Evolutionary conservation across 2,113 vertebrate species (phyloP).

Genomic region (Bos indicus): DNA sequence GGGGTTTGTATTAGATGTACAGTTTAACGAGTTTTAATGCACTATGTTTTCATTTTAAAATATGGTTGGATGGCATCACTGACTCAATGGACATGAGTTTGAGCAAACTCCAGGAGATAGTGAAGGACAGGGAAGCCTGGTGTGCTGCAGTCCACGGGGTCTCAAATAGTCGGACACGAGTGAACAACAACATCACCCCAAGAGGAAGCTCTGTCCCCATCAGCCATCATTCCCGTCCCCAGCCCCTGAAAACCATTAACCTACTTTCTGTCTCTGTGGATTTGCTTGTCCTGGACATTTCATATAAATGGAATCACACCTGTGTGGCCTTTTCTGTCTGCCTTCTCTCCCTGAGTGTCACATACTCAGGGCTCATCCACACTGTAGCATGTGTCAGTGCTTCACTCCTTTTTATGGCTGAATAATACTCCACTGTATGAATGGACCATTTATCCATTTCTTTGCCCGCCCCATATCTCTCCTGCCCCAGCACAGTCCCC

Average conservation of each 20-base stretch:
- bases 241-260: neutral
- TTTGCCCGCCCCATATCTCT: rapidly evolving
- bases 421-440: neutral
- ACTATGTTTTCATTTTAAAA: neutral
- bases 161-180: neutral
- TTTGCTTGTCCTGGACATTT: neutral
- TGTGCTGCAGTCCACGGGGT: neutral
- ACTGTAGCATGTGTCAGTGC: neutral
- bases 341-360: neutral
- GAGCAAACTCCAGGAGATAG: neutral
- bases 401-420: neutral
- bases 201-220: neutral
- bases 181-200: neutral
- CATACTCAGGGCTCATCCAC: neutral
- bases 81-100: neutral
- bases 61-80: neutral
- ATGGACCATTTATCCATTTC: neutral
- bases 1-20: neutral
- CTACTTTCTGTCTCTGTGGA: neutral
- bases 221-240: neutral
- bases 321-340: neutral
- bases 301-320: neutral
- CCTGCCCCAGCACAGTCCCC: neutral
- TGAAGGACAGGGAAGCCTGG: neutral
- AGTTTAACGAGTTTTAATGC: neutral